Conservation (phyloP, 2,888 invertebrate species). For the Pardosa pseudoannulata region DNA sequence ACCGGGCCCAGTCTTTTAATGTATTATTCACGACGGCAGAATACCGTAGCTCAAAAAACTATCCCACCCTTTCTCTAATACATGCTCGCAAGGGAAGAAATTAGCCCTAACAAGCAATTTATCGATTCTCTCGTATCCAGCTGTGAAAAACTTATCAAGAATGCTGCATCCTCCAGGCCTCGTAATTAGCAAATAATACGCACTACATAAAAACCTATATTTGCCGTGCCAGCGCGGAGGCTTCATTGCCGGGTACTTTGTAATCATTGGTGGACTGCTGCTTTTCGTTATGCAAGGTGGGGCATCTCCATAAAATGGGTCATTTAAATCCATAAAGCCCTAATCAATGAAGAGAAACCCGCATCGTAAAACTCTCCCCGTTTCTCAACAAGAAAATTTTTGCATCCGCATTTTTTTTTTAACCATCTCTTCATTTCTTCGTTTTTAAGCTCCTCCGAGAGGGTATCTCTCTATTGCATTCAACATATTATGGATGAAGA, state of each 20-base stretch:
- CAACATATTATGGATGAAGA: neutral
- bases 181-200: conserved; percentile 59
- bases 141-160: conserved; percentile 50
- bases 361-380: conserved; percentile 43
- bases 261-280: conserved; percentile 54
- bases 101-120: conserved; percentile 25
- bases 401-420: neutral
- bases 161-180: conserved; percentile 28
- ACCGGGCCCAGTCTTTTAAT: neutral
- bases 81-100: neutral
- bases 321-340: conserved; percentile 69
- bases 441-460: neutral
- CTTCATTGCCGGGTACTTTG: conserved; percentile 47
- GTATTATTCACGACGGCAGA: neutral
- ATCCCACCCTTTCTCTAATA: conserved; percentile 3
- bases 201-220: conserved; percentile 43
- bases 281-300: conserved; percentile 66
- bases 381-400: conserved; percentile 5
- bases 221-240: conserved; percentile 25
- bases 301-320: conserved; percentile 65
- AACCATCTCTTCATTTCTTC: neutral
- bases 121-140: conserved; percentile 25
- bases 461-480: neutral
- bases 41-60: neutral
- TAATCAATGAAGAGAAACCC: conserved; percentile 61